Evolutionary conservation across 37 sponge, comb jelly and placozoan species (phyloP).

Genomic region (Cladorhizidae sp.): DNA sequence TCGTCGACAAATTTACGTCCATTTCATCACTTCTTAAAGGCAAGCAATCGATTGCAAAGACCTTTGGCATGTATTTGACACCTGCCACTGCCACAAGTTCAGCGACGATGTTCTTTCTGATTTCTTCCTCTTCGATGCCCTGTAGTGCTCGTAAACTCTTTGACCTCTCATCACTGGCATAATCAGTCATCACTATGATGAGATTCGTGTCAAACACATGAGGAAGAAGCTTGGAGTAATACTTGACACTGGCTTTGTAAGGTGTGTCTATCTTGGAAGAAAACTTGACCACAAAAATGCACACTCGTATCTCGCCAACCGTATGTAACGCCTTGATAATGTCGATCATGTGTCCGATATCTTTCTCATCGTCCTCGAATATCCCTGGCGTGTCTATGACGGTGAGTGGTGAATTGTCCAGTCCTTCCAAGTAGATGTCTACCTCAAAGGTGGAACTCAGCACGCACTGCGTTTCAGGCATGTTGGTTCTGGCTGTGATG

Average conservation of each 20-base stretch:
- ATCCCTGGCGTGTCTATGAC: conserved; percentile 57
- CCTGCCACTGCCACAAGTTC: conserved; percentile 1
- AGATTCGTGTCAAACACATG: conserved; percentile 31
- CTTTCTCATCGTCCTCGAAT: conserved; percentile 25
- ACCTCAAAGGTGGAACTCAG: not conserved
- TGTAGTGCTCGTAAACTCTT: not conserved
- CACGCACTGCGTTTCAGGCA: conserved; percentile 40
- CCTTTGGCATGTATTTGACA: conserved; percentile 1
- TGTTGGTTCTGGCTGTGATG: conserved; percentile 9
- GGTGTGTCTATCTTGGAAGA: conserved; percentile 40
- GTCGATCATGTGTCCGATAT: conserved; percentile 35
- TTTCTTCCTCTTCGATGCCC: conserved; percentile 30
- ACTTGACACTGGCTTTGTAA: conserved; percentile 36
- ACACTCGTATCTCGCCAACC: conserved; percentile 9
- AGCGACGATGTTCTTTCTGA: not conserved
- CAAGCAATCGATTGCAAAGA: conserved; percentile 38
- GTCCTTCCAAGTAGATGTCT: not conserved
- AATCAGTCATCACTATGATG: conserved; percentile 40
- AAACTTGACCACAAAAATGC: conserved; percentile 29
- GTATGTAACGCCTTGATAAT: conserved; percentile 12
- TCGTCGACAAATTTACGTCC: not conserved
- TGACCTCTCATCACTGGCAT: conserved; percentile 18
- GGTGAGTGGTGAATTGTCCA: not conserved
- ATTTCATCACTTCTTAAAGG: conserved; percentile 16
- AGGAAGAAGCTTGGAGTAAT: conserved; percentile 42